phyloP scores from a whole-genome alignment of 2,113 vertebrate species.

The Psephotus haematonotus region DNA sequence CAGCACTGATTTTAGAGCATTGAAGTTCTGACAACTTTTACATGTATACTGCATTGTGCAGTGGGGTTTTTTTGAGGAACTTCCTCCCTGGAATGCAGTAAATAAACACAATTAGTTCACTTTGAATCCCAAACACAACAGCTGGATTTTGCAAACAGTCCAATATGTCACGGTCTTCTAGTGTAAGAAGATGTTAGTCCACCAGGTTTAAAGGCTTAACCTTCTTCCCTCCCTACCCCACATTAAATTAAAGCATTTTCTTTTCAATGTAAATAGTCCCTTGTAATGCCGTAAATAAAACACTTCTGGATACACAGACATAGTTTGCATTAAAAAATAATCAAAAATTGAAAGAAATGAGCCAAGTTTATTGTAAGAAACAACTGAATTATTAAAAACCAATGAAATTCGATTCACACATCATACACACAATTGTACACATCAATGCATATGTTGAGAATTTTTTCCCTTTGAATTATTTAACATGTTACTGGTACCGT shows the following conservation, averaged over 20 bases:
- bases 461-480: background rate
- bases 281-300: background rate
- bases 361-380: background rate
- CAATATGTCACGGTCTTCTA: background rate
- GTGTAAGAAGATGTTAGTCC: background rate
- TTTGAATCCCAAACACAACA: background rate
- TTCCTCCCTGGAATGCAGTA: background rate
- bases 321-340: background rate
- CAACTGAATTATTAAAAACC: background rate
- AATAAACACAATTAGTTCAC: background rate
- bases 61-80: background rate
- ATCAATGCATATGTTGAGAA: background rate
- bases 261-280: background rate
- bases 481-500: background rate
- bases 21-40: background rate
- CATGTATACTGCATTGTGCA: background rate
- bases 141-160: background rate
- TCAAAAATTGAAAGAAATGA: background rate
- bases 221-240: background rate
- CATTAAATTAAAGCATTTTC: background rate
- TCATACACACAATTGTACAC: background rate
- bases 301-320: background rate
- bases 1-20: background rate
- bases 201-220: background rate
- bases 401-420: background rate